phyloP scores from a whole-genome alignment of 1,140 invertebrate genomes.

The Spodoptera frugiperda region DNA sequence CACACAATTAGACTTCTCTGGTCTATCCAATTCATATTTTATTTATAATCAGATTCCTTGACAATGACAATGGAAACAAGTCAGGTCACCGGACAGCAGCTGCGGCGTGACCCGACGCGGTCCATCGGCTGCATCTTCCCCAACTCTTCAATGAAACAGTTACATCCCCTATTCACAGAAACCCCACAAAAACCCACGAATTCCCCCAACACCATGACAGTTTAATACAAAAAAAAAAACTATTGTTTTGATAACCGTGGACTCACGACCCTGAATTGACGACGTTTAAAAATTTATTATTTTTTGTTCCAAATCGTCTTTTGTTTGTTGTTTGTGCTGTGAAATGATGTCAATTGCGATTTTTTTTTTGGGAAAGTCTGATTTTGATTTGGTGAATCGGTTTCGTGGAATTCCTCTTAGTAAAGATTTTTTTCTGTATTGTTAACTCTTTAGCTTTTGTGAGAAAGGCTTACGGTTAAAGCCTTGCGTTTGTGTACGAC shows the following conservation, averaged over 20 bases:
- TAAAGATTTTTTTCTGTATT: background rate
- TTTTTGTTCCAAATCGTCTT: background rate
- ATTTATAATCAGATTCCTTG: too few species aligned
- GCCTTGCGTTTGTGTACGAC: too few species aligned
- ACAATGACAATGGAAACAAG: constrained; percentile 52
- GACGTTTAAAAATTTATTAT: constrained; percentile 7
- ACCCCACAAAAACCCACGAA: constrained; percentile 58
- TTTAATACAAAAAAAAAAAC: constrained; percentile 4
- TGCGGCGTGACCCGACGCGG: constrained; percentile 69
- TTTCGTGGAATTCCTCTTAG: constrained; percentile 1
- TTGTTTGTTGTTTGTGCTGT: constrained; percentile 21
- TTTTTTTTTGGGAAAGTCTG: constrained; percentile 20
- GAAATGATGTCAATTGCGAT: constrained; percentile 19
- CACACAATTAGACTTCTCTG: too few species aligned
- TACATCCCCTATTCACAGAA: constrained; percentile 50
- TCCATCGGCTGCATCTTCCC: constrained; percentile 62
- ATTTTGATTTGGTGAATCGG: background rate
- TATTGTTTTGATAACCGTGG: constrained; percentile 67
- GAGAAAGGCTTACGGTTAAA: too few species aligned
- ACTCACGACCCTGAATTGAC: constrained; percentile 66
- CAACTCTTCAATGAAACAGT: constrained; percentile 65
- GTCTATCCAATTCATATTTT: too few species aligned
- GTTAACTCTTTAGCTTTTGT: background rate
- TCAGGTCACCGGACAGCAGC: constrained; percentile 56
- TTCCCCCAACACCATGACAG: constrained; percentile 52